Evolutionary conservation across 2,888 invertebrate species (phyloP), one percentile per base, ranked within the genome.

Genomic region (Calameuta filiformis): DNA sequence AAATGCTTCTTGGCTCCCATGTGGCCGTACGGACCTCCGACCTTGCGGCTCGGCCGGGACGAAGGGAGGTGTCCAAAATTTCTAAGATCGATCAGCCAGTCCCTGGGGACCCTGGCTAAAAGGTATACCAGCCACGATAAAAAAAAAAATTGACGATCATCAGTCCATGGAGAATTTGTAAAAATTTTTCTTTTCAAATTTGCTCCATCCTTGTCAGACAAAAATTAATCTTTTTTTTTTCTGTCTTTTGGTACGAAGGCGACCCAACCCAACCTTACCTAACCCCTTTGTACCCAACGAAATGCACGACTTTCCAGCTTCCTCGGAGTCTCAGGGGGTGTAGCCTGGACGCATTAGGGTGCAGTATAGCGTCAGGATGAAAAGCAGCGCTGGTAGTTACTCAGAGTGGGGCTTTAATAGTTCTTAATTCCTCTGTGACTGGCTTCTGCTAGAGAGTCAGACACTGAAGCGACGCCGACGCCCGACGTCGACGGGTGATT

Each of bases 1-100:
- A 71, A 71, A 71, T 71, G 71, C 33, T 34, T 31, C 33, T 71
- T 34, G 71, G 33, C 30, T 71, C 71, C 71, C 71, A 71, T 71
- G 71, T 34, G 71, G 71, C 71, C 23, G 56, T 23, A 56, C 9
- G 23, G 23, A 9, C 56, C 56, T 23, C 56, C 56, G 23, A 15
- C 56, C 15, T 23, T 56, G 56, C 9, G 23, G 56, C 23, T 56
- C 56, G 23, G 23, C 23, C 23, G 2, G 56, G 56, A 56, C 23
- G 56, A 9, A 23, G 56, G 56, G 56, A 56, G 56, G 56, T 23
- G 56, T 56, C 56, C 23, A 56, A 56, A 56, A 56, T 56, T 56
- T 56, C 56, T 23, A 15, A 56, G 56, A 56, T 56, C 56, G 56
- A 56, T 56, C 56, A 56, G 56, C 2, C 23, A 23, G 9, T 9